Evolutionary conservation across 2,113 vertebrate genomes (phyloP).

Genomic region (Trinectes maculatus): DNA sequence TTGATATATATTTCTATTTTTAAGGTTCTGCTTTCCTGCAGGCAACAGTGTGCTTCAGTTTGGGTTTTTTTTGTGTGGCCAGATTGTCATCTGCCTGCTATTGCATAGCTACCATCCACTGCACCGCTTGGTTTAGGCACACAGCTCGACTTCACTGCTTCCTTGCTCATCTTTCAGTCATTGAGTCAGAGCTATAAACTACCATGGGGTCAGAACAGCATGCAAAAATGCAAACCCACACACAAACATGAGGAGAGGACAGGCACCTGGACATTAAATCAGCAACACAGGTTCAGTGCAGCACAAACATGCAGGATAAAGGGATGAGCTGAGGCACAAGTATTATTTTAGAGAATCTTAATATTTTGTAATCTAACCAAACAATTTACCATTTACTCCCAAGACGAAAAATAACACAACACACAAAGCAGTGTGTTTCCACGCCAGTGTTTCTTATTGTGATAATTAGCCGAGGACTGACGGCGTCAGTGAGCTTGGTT

Average conservation of each 20-base stretch:
- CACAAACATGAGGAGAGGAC: slow-evolving; percentile 46
- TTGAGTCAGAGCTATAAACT: slow-evolving; percentile 95
- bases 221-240: slow-evolving; percentile 78
- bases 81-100: no score
- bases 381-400: not conserved
- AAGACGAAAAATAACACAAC: slow-evolving; percentile 30
- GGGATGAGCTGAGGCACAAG: no score
- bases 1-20: no score
- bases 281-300: slow-evolving; percentile 19
- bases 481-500: slow-evolving; percentile 58
- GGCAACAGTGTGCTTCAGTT: no score
- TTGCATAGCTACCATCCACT: no score
- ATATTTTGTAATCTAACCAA: no score
- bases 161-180: slow-evolving; percentile 85
- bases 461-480: not conserved
- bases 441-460: slow-evolving; percentile 7
- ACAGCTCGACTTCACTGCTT: no score
- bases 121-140: no score
- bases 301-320: slow-evolving; percentile 53
- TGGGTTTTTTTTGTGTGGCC: no score
- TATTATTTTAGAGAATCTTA: no score
- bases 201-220: slow-evolving; percentile 85
- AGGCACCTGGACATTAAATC: slow-evolving; percentile 41
- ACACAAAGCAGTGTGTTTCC: slow-evolving; percentile 29
- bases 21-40: no score